Evolutionary conservation across 1,140 invertebrate genomes (phyloP).

Genomic region (Xylocopa sonorina): DNA sequence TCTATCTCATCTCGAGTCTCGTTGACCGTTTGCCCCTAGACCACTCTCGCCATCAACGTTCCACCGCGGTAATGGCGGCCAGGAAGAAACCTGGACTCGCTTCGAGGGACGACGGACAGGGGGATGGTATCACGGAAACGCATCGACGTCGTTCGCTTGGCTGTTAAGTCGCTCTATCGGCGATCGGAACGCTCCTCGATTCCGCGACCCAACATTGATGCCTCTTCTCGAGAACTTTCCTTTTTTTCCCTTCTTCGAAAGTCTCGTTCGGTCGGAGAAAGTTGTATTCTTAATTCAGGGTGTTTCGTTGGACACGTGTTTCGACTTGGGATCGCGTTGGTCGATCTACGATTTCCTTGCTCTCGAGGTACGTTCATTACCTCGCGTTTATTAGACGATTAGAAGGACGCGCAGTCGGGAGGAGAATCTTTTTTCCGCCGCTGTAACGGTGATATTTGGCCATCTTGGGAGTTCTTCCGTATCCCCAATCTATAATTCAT

Average conservation of each 20-base stretch:
- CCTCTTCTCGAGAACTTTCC: no score
- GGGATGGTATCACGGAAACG: slow-evolving; percentile 58
- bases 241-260: background rate
- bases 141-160: slow-evolving; percentile 32
- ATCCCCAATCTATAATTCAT: no score
- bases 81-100: slow-evolving; percentile 65
- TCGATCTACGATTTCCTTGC: no score
- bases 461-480: no score
- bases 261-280: background rate
- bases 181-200: slow-evolving; percentile 11
- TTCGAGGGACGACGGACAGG: slow-evolving; percentile 3
- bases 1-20: slow-evolving; percentile 80
- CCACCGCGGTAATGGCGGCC: slow-evolving; percentile 59
- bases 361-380: no score
- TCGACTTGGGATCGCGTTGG: no score
- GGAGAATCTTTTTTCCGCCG: no score
- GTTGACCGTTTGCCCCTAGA: slow-evolving; percentile 66
- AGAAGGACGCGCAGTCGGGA: no score
- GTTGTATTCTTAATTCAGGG: no score
- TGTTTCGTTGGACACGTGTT: no score
- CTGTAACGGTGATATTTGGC: no score
- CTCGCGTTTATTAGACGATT: no score
- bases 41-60: slow-evolving; percentile 67
- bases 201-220: background rate
- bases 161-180: slow-evolving; percentile 43